Conservation (phyloP, 1,140 invertebrate species). For the Chlorops oryzae region DNA sequence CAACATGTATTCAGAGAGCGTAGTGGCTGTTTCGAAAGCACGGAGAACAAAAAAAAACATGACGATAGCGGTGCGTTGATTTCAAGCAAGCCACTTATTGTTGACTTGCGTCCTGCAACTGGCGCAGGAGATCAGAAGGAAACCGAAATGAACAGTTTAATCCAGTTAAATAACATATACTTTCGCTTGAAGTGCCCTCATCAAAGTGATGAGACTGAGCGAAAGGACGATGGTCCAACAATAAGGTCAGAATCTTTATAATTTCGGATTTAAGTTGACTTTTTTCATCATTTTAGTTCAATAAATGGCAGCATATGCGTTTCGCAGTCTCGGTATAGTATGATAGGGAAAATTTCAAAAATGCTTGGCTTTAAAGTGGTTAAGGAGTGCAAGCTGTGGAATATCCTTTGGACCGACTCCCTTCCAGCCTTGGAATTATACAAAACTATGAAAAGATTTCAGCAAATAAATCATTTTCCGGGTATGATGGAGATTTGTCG, state of each 20-base stretch:
- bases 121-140: not conserved
- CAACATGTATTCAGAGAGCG: slow-evolving; percentile 8
- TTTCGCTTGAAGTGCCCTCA: slow-evolving; percentile 29
- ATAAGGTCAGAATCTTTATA: slow-evolving; percentile 20
- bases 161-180: slow-evolving; percentile 33
- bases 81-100: not conserved
- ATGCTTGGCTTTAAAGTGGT: slow-evolving; percentile 75
- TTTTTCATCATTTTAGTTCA: slow-evolving; percentile 17
- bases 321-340: slow-evolving; percentile 67
- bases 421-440: slow-evolving; percentile 74
- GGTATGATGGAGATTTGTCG: slow-evolving; percentile 85
- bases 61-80: not conserved
- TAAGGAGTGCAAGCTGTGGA: slow-evolving; percentile 74
- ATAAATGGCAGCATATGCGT: slow-evolving; percentile 57
- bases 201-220: not conserved
- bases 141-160: slow-evolving; percentile 18
- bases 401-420: slow-evolving; percentile 82
- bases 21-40: not conserved
- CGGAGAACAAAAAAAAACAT: not conserved
- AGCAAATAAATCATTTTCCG: slow-evolving; percentile 89
- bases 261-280: not conserved
- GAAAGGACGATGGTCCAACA: not conserved
- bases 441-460: slow-evolving; percentile 84
- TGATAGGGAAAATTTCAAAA: slow-evolving; percentile 62
- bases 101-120: not conserved